Percentiles rank a stretch among this genome's conserved stretches.
These are phyloP conservation scores for Alligator mississippiensis DNA, from an alignment of 2,113 vertebrate species.

Conservation along the genomic window DNA sequence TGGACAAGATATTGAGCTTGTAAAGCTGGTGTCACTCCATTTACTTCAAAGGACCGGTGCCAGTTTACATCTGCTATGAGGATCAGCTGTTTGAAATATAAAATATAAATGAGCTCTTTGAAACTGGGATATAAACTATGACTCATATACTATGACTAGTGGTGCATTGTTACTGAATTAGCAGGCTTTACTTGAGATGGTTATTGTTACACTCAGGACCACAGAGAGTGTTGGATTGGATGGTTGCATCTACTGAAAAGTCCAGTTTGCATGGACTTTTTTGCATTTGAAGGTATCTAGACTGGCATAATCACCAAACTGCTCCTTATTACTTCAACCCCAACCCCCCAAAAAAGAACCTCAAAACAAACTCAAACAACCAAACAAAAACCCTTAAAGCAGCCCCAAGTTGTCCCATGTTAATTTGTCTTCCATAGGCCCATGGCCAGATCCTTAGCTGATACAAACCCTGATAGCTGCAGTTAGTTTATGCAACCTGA, in stretches of 20 bases:
- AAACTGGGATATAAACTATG: constrained; percentile 8
- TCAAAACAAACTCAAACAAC: too few relatives aligned
- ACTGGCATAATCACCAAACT: background rate
- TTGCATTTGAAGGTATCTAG: background rate
- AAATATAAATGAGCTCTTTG: background rate
- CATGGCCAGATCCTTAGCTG: background rate
- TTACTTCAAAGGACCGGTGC: constrained; percentile 3
- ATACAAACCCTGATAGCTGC: background rate
- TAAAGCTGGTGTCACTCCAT: background rate
- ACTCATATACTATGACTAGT: background rate
- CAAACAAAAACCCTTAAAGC: background rate
- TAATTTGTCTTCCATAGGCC: background rate
- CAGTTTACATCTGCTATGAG: background rate
- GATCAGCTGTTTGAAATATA: background rate
- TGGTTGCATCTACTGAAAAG: background rate
- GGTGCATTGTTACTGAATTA: background rate
- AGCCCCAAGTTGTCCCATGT: background rate
- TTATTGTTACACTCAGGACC: background rate
- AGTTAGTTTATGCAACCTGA: background rate
- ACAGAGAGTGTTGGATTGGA: background rate
- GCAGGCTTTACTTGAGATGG: constrained; percentile 22
- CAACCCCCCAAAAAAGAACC: too few relatives aligned
- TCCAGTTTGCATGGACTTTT: background rate
- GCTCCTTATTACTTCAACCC: too few relatives aligned
- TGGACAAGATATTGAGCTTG: background rate